Conservation (phyloP, 2,113 vertebrate species). For the Pseudorasbora parva region DNA sequence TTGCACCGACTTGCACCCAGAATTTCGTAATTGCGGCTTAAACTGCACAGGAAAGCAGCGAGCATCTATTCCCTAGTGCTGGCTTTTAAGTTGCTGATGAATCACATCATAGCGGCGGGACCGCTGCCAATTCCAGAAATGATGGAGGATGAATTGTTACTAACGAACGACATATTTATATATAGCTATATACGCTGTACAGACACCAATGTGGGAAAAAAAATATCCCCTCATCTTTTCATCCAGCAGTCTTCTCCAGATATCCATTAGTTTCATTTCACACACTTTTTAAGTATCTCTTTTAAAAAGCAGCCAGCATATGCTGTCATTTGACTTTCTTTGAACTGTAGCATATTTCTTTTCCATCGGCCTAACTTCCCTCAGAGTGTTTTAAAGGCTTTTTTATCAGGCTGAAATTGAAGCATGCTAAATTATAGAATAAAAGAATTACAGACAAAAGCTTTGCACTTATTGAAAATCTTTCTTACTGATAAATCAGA, state of each 20-base stretch:
- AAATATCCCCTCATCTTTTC: not conserved
- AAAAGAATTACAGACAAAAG: conserved; percentile 46
- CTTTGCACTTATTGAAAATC: conserved; percentile 57
- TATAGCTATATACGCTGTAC: not conserved
- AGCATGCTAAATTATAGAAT: conserved; percentile 45
- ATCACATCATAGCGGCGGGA: conserved; percentile 20
- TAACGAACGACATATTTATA: not conserved
- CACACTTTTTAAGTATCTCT: conserved; percentile 52
- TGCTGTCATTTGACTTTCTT: conserved; percentile 23
- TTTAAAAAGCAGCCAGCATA: not conserved
- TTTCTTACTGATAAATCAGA: conserved; percentile 45
- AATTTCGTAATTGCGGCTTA: not conserved
- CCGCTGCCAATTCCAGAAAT: not conserved
- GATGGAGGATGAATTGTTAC: not conserved
- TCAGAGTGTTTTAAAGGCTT: conserved; percentile 48
- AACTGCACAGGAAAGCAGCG: not conserved
- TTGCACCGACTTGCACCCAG: not conserved
- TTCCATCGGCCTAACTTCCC: conserved; percentile 19
- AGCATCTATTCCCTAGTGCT: not conserved
- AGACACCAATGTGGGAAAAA: not conserved
- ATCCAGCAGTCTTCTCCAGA: conserved; percentile 25
- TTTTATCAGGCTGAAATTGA: conserved; percentile 53
- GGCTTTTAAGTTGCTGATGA: conserved; percentile 22
- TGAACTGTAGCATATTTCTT: conserved; percentile 22
- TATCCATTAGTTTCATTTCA: conserved; percentile 53